Evolutionary conservation across 1,140 invertebrate species (phyloP), one percentile per base, ranked within the genome.

Genomic region (Cydia splendana): DNA sequence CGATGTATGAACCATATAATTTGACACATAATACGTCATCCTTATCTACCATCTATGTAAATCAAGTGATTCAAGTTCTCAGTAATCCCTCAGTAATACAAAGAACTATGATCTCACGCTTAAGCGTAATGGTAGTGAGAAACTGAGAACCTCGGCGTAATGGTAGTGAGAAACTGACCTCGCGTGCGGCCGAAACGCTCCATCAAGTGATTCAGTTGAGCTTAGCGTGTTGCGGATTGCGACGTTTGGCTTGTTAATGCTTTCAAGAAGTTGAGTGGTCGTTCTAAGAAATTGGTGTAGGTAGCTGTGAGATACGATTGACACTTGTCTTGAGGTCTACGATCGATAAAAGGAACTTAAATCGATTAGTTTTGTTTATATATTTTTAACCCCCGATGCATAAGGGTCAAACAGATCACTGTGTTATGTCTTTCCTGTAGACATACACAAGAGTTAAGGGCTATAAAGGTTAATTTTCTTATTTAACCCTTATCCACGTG

Each of bases 1-100:
- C 20, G 6, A 7, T 20, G 7, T 12, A 10, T 24, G n/a, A 57
- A 57, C 57, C 10, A 7, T 62, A 62, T 62, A 62, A 62, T 62
- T 62, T 7, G 53, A 4, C 57, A 9, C 57, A 62, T 20, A 62
- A 62, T 62, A 62, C 24, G 7, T 62, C 57, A 62, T 24, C 20
- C 57, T 62, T 62, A 62, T 62, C 57, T 62, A 24, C 57, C 57
- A 62, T 62, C 57, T 62, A 62, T 24, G 18, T 62, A 53, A 53
- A 53, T 53, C 15, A 53, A 53, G 9, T 62, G 57, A 53, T 0
- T 53, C 51, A 53, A n/a, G 20, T 62, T 62, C 57, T 24, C n/a
- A 24, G 57, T 24, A 62, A 62, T 20, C 57, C 9, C 20, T 2
- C 20, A 62, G 18, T 2, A 24, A n/a, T 62, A 62, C 57, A 24